phyloP scores from a whole-genome alignment of 2,888 invertebrate genomes.

The Drosophila helvetica region DNA sequence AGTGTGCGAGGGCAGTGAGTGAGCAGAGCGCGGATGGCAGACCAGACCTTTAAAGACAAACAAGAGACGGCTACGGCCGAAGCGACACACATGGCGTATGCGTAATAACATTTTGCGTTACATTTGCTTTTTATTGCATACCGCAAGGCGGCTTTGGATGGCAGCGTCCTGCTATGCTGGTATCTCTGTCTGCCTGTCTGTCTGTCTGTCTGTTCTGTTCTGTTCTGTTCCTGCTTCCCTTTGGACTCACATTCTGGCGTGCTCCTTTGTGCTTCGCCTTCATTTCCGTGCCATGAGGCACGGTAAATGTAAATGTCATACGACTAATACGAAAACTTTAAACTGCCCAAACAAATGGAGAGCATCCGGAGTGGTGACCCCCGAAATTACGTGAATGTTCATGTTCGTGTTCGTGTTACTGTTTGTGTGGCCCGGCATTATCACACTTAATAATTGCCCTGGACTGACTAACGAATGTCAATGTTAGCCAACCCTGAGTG shows the following conservation, averaged over 20 bases:
- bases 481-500: slow-evolving; percentile 1
- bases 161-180: slow-evolving; percentile 18
- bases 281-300: slow-evolving; percentile 71
- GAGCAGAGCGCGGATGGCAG: slow-evolving; percentile 7
- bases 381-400: slow-evolving; percentile 11
- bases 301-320: slow-evolving; percentile 67
- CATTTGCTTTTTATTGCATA: slow-evolving; percentile 80
- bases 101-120: slow-evolving; percentile 78
- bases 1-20: slow-evolving; percentile 6
- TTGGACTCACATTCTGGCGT: slow-evolving; percentile 33
- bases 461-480: slow-evolving; percentile 35
- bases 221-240: slow-evolving; percentile 8
- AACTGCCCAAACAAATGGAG: slow-evolving; percentile 66
- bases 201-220: too few species aligned
- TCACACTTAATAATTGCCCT: slow-evolving; percentile 69
- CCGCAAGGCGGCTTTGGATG: slow-evolving; percentile 65
- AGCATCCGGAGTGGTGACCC: slow-evolving; percentile 7
- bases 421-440: slow-evolving; percentile 49
- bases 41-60: slow-evolving; percentile 58
- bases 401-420: slow-evolving; percentile 28
- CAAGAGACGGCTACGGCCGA: slow-evolving; percentile 32
- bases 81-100: slow-evolving; percentile 66
- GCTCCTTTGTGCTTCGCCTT: slow-evolving; percentile 56
- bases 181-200: slow-evolving; percentile 23
- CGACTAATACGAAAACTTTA: slow-evolving; percentile 76